Evolutionary conservation across 1,140 invertebrate species (phyloP), one percentile per base, ranked within the genome.

Genomic region (Leptinotarsa texana): DNA sequence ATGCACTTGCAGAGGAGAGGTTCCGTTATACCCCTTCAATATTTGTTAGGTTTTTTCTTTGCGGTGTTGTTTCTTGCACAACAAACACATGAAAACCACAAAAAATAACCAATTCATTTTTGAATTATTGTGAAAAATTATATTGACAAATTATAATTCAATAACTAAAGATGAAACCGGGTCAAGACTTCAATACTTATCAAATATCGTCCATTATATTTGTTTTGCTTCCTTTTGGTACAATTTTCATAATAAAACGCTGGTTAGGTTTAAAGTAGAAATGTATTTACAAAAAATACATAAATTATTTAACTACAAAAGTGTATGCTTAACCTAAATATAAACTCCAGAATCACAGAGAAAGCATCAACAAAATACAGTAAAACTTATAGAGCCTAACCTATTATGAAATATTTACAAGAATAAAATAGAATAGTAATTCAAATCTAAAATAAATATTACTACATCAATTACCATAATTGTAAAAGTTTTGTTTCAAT

Each of bases 241-340:
- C 6, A 33, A 33, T 33, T 33, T 8, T 33, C 33, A 42, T 42
- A 42, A 63, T 2, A 63, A 22, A 63, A 63, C 42, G 11, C 27
- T 33, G 6, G 33, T 42, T 69, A 48, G 18, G 13, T 62, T 73
- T 73, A 27, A 61, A 73, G 63, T 73, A 73, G 18, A 73, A 73
- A 73, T 73, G 27, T 73, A 73, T 73, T 73, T 73, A 73, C 72
- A 73, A 63, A 73, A 73, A 63, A 73, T 65, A 65, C 61, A 73
- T 21, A 33, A 73, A 47, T 17, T 73, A 21, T 15, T 65, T 73
- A n/a, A 73, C 57, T 42, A 65, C 17, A 47, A 69, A 47, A 69
- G 15, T 49, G 18, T 51, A 48, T 66, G 21, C 22, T 66, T 66
- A 27, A 66, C 17, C 65, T 66, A n/a, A 27, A 66, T n/a, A 66